Evolutionary conservation across 2,797 vertebrate species (phyloP).

Genomic region (Gallirallus australis): DNA sequence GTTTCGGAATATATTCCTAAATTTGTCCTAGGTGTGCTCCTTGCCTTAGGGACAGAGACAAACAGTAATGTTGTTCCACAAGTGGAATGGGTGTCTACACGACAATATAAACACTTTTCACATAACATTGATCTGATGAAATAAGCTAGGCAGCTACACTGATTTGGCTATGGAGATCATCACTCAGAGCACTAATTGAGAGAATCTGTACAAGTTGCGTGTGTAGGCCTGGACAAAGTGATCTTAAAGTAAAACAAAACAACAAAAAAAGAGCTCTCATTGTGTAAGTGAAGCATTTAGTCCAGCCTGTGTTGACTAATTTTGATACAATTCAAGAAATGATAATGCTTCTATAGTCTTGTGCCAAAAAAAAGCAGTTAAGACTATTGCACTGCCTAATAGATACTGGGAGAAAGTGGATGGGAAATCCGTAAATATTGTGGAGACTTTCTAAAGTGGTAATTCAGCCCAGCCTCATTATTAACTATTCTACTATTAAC

Average conservation of each 20-base stretch:
- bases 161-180: background rate
- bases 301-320: background rate
- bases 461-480: background rate
- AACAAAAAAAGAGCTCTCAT: background rate
- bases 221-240: background rate
- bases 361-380: background rate
- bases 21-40: background rate
- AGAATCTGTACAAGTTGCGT: background rate
- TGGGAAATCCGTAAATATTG: background rate
- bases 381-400: background rate
- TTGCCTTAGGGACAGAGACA: background rate
- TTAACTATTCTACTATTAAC: constrained; percentile 20
- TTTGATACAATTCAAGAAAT: background rate
- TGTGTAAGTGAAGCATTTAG: background rate
- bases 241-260: background rate
- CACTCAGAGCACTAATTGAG: background rate
- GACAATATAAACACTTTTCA: background rate
- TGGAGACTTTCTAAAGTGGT: background rate
- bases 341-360: background rate
- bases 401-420: background rate
- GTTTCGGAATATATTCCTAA: background rate
- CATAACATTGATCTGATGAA: background rate
- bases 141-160: background rate
- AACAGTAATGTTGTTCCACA: background rate
- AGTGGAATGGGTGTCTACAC: background rate